Conservation (phyloP, 2,113 vertebrate species). For the Collichthys lucidus region DNA sequence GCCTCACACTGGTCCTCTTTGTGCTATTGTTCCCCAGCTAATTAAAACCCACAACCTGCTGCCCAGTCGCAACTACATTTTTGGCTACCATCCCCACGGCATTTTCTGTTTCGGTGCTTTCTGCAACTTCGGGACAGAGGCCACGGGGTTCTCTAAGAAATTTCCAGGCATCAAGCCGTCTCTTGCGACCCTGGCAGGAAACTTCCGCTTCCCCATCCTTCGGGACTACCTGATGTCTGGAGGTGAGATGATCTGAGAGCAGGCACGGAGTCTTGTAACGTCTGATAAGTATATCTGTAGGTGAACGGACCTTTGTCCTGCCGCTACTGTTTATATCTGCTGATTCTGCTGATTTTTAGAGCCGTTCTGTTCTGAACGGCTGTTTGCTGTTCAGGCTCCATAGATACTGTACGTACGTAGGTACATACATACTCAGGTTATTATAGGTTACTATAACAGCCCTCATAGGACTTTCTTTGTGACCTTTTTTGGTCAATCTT, state of each 20-base stretch:
- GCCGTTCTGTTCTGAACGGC: conserved; percentile 24
- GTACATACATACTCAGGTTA: not conserved
- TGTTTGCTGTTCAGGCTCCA: conserved; percentile 34
- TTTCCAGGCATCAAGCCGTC: conserved; percentile 95
- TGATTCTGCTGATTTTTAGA: conserved; percentile 52
- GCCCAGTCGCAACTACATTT: conserved; percentile 95
- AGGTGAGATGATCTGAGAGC: conserved; percentile 82
- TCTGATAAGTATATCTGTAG: conserved; percentile 31
- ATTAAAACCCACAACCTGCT: conserved; percentile 95
- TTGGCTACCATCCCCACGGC: conserved; percentile 97
- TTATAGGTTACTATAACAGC: not conserved
- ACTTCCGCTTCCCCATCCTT: conserved; percentile 94
- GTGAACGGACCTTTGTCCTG: conserved; percentile 74
- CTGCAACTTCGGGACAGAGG: conserved; percentile 97
- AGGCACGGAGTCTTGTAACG: not conserved
- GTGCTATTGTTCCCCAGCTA: conserved; percentile 83
- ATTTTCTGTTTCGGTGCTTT: conserved; percentile 96
- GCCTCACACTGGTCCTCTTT: conserved; percentile 24
- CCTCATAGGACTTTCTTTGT: not conserved
- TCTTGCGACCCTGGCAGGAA: conserved; percentile 94
- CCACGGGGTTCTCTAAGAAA: conserved; percentile 93
- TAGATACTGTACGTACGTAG: conserved; percentile 12
- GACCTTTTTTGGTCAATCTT: not conserved
- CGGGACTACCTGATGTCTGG: conserved; percentile 98
- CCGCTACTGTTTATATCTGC: conserved; percentile 57